These are phyloP conservation scores for Dryas iulia DNA, from an alignment of 1,140 invertebrate species.

Conservation along the genomic window DNA sequence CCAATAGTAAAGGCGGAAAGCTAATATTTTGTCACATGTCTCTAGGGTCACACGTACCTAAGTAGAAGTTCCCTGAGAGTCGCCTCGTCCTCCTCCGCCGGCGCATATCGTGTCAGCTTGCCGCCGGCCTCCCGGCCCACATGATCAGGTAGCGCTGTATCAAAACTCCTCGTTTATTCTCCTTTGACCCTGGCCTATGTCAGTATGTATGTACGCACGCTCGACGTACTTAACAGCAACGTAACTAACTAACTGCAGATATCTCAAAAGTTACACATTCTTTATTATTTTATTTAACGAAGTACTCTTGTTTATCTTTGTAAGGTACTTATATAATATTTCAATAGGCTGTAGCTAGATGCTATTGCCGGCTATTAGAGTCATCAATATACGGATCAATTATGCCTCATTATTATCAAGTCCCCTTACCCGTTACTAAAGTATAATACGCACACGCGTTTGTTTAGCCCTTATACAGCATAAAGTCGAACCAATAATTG, in stretches of 20 bases:
- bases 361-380: not conserved
- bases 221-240: not conserved
- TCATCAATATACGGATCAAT: not conserved
- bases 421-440: not conserved
- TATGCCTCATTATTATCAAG: not conserved
- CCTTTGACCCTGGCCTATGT: not conserved
- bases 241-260: not conserved
- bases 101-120: conserved; percentile 81
- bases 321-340: not conserved
- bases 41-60: conserved; percentile 84
- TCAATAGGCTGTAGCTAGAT: not conserved
- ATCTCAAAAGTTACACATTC: not conserved
- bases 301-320: not conserved
- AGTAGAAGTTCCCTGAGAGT: conserved; percentile 92
- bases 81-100: conserved; percentile 90
- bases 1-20: conserved; percentile 70
- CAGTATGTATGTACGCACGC: not conserved
- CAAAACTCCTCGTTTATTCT: conserved; percentile 68
- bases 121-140: conserved; percentile 79
- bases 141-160: conserved; percentile 79
- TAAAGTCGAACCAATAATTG: conserved; percentile 51
- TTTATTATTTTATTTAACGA: not conserved
- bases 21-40: conserved; percentile 59
- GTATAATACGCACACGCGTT: not conserved
- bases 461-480: conserved; percentile 31